A percentile compares a stretch with the other conserved stretches of the same genome.
phyloP scores from a whole-genome alignment of 2,113 vertebrate species.

The Bubo bubo region DNA sequence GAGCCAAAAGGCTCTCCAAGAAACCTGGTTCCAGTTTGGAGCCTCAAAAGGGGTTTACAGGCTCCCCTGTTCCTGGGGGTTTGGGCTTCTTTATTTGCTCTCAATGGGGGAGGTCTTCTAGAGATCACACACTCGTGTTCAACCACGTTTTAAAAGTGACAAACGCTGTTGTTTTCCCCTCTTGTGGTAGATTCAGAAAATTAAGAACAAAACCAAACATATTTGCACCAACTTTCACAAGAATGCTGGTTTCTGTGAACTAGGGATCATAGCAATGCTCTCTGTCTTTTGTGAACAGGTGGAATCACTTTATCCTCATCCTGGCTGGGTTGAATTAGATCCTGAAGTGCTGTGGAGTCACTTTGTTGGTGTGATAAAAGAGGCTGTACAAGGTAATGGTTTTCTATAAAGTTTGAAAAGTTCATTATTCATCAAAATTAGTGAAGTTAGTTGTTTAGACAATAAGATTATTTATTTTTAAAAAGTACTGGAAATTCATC shows the following conservation, averaged over 20 bases:
- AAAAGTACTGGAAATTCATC: not conserved
- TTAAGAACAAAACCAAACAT: not conserved
- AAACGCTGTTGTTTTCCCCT: not conserved
- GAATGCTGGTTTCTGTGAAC: not conserved
- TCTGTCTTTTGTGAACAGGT: slow-evolving; percentile 75
- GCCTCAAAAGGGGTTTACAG: not conserved
- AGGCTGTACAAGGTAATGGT: slow-evolving; percentile 87
- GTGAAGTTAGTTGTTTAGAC: not conserved
- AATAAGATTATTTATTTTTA: not conserved
- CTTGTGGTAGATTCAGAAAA: not conserved
- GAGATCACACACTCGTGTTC: rapidly evolving
- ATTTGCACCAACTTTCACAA: not conserved
- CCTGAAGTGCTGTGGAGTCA: slow-evolving; percentile 88
- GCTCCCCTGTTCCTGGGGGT: not conserved
- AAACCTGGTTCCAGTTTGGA: not conserved
- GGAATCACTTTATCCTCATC: slow-evolving; percentile 79
- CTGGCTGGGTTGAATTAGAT: slow-evolving; percentile 89
- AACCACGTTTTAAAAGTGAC: not conserved
- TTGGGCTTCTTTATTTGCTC: not conserved
- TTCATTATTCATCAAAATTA: not conserved
- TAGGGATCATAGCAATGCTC: not conserved
- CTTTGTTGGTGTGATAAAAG: slow-evolving; percentile 86
- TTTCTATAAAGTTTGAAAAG: not conserved
- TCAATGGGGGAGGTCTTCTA: not conserved
- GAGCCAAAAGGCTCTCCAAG: not conserved